Evolutionary conservation across 1,140 invertebrate species (phyloP).

Genomic region (Onthophagus taurus): DNA sequence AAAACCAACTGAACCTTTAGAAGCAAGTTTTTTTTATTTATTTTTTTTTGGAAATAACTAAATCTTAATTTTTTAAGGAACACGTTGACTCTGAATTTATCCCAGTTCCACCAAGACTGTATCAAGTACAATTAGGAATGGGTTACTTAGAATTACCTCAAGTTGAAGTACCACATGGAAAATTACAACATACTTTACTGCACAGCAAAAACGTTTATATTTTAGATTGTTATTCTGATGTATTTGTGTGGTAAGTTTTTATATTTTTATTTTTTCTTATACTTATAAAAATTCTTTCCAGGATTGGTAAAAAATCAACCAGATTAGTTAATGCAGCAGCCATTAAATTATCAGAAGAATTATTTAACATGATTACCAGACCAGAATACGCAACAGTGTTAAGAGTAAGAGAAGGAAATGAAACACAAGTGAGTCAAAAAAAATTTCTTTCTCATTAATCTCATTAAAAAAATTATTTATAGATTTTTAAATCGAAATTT

Average conservation of each 20-base stretch:
- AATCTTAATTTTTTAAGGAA: conserved; percentile 46
- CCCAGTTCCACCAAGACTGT: conserved; percentile 72
- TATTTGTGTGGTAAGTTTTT: conserved; percentile 88
- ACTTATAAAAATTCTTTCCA: conserved; percentile 31
- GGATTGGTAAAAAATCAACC: conserved; percentile 98
- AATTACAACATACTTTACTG: conserved; percentile 63
- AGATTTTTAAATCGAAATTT: conserved; percentile 98
- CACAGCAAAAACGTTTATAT: conserved; percentile 95
- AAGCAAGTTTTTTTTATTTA: conserved; percentile 2
- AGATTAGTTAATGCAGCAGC: conserved; percentile 91
- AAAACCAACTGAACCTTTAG: conserved; percentile 26
- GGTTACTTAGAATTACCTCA: conserved; percentile 97
- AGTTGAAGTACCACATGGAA: conserved; percentile 73
- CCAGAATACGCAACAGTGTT: conserved; percentile 83
- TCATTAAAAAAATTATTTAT: conserved; percentile 33
- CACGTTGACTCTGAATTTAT: conserved; percentile 72
- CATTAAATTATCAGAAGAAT: conserved; percentile 88
- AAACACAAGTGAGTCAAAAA: conserved; percentile 48
- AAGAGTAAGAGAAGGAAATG: conserved; percentile 78
- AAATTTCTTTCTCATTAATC: too few species aligned
- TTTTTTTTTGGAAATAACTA: not conserved
- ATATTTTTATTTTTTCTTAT: not conserved
- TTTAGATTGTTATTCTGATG: conserved; percentile 88
- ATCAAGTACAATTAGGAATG: conserved; percentile 94
- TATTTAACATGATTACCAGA: conserved; percentile 86